phyloP scores from a whole-genome alignment of 2,888 invertebrate species.

The Alloscopus bannaensis region DNA sequence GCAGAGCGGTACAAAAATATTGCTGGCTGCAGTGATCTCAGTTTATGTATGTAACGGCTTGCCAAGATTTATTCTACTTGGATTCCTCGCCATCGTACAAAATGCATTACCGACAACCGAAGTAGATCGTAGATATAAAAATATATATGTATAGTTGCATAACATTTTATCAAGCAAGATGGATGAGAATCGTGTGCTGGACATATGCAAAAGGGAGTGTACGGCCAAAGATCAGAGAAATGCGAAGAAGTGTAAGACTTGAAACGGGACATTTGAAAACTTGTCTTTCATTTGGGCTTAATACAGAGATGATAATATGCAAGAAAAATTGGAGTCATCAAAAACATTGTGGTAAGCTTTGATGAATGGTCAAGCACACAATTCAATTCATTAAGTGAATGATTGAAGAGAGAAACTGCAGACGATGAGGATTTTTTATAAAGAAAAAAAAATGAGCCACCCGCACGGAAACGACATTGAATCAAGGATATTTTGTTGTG shows the following conservation, averaged over 20 bases:
- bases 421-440: slow-evolving; percentile 5
- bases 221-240: background rate
- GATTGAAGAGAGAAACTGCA: slow-evolving; percentile 14
- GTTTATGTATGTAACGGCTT: too few relatives aligned
- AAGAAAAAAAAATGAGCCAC: slow-evolving; percentile 27
- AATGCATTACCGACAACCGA: too few relatives aligned
- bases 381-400: slow-evolving; percentile 35
- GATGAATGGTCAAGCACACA: slow-evolving; percentile 44
- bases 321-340: background rate
- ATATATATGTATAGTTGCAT: background rate
- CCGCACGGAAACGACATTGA: slow-evolving; percentile 68
- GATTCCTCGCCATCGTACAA: too few relatives aligned
- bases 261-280: too few relatives aligned
- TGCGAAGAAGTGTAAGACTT: background rate
- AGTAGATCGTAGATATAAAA: too few relatives aligned
- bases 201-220: too few relatives aligned
- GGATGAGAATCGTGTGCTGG: too few relatives aligned
- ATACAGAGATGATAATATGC: slow-evolving; percentile 11
- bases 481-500: slow-evolving; percentile 35
- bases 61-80: too few relatives aligned
- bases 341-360: too few relatives aligned
- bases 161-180: background rate
- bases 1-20: too few relatives aligned
- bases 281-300: too few relatives aligned
- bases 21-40: too few relatives aligned